A percentile compares a stretch with the other conserved stretches of the same genome.
These are phyloP conservation scores for Melieria crassipennis DNA, from an alignment of 2,888 invertebrate genomes.

Conservation along the genomic window DNA sequence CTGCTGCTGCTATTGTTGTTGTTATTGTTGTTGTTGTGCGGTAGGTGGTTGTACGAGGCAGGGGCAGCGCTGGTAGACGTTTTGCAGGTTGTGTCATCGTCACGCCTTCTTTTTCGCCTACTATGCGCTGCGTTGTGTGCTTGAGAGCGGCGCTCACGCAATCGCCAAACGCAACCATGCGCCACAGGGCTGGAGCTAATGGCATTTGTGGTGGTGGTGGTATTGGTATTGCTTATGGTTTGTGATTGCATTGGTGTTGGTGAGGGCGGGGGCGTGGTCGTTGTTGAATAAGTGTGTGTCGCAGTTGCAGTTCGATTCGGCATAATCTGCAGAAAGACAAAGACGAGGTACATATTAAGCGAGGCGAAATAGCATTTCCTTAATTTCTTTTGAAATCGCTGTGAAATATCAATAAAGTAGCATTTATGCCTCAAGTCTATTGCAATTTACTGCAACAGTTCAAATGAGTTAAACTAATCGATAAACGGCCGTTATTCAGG, in stretches of 20 bases:
- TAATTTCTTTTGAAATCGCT: neutral
- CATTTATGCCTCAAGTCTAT: neutral
- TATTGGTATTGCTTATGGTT: conserved; percentile 24
- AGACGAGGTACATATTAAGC: no score
- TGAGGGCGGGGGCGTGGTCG: conserved; percentile 27
- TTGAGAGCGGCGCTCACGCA: conserved; percentile 31
- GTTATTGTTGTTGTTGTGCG: conserved; percentile 27
- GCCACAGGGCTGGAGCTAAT: conserved; percentile 25
- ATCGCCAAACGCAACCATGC: conserved; percentile 31
- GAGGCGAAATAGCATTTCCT: neutral
- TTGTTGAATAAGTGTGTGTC: conserved; percentile 36
- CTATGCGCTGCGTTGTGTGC: conserved; percentile 35
- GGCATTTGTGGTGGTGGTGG: conserved; percentile 11
- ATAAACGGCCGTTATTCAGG: no score
- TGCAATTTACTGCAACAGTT: no score
- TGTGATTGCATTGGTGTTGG: conserved; percentile 37
- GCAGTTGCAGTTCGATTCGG: conserved; percentile 46
- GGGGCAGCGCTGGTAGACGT: conserved; percentile 4
- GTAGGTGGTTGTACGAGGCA: neutral
- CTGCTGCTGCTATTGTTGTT: conserved; percentile 31
- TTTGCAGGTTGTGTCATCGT: conserved; percentile 15
- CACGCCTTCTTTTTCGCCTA: conserved; percentile 34
- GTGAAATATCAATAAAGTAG: neutral
- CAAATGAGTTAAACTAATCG: no score
- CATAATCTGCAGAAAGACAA: conserved; percentile 44